Base-by-base conservation (phyloP, 2,113 vertebrate species). In the Tichodroma muraria region DNA sequence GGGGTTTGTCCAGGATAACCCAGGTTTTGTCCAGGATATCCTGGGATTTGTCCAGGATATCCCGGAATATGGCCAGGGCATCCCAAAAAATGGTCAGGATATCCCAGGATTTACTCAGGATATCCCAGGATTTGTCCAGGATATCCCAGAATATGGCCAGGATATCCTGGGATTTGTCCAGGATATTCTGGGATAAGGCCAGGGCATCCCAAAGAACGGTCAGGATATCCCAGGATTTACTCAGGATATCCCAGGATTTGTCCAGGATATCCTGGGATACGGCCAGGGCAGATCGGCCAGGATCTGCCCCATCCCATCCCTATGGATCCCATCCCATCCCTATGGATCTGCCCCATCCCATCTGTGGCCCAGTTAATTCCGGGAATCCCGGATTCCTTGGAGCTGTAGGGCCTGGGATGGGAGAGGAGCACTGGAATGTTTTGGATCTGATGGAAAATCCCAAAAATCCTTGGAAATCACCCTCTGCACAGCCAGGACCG, bases 331-430 rank as follows among this genome's bases (percentile, higher is more conserved):
- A 16, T 14, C 28, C 27, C 35, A 37, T 37, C 27, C 66, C 65
- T 13, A n/a, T 27, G 42, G 40, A 44, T 44, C 20, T 42, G 28
- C n/a, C 11, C 61, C 30, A 65, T 24, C 35, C 49, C 95, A 97
- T 98, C 98, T 97, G 93, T 81, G 80, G 93, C 31, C 85, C 50
- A 91, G 72, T 97, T 97, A 97, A 97, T 96, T 95, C 95, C 64
- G 22, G 91, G 90, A 73, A 30, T 33, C 24, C 11, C 1, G 0
- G 4, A 5, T 23, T 35, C 18, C 50, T 40, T 1, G 9, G 33
- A 75, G 60, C 49, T 40, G 31, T 53, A 4, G 10, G 35, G 24
- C 2, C 1, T 4, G 20, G 37, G 50, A 13, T 20, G 35, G 56
- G 22, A 50, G 23, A 37, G 61, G 9, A 52, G 16, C 8, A 1